Conservation (phyloP, 2,888 invertebrate genomes). For the Tribolium freemani region DNA sequence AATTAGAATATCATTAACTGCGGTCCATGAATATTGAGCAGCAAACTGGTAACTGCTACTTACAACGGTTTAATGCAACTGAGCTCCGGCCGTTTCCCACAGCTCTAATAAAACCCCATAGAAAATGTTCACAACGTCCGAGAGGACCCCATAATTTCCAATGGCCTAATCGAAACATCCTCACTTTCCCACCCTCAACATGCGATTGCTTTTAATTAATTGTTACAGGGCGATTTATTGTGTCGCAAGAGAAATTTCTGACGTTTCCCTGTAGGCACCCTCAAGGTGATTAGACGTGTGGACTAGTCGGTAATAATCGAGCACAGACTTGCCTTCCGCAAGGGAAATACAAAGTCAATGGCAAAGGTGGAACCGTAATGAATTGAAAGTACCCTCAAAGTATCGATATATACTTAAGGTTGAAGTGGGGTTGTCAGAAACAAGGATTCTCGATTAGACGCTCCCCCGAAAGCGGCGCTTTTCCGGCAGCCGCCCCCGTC, state of each 20-base stretch:
- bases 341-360: constrained; percentile 33
- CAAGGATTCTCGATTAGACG: constrained; percentile 66
- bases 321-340: constrained; percentile 5
- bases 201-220: neutral
- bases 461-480: constrained; percentile 48
- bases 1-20: constrained; percentile 60
- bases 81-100: constrained; percentile 41
- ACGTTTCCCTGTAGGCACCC: neutral
- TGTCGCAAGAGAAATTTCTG: neutral
- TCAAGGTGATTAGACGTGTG: constrained; percentile 17
- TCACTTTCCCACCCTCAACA: neutral
- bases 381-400: constrained; percentile 60
- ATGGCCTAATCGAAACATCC: constrained; percentile 24
- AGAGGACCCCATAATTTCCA: constrained; percentile 31
- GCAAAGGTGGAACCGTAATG: constrained; percentile 55
- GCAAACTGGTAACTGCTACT: constrained; percentile 45
- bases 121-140: constrained; percentile 22
- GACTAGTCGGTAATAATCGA: constrained; percentile 25
- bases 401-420: constrained; percentile 60
- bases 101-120: constrained; percentile 42
- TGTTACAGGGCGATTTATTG: neutral
- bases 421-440: constrained; percentile 62
- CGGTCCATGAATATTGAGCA: constrained; percentile 57
- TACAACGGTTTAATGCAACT: constrained; percentile 43
- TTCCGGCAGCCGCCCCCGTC: constrained; percentile 43